Percentiles rank a stretch among this genome's conserved stretches.
phyloP scores from a whole-genome alignment of 2,797 vertebrate species.

The Epinephelus malabaricus region DNA sequence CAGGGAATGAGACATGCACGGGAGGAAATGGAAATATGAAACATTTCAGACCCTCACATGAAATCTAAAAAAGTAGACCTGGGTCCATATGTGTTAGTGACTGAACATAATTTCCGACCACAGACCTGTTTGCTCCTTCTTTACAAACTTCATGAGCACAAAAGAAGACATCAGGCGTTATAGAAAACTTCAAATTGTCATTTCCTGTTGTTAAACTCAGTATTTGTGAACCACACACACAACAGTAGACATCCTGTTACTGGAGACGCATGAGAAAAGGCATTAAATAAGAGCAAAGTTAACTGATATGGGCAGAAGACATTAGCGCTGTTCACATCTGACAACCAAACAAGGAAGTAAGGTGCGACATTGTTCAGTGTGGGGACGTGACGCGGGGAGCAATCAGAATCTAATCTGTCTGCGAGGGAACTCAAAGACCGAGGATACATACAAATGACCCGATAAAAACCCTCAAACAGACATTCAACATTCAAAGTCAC shows the following conservation, averaged over 20 bases:
- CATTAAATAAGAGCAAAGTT: constrained; percentile 40
- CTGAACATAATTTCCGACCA: constrained; percentile 17
- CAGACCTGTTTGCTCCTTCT: constrained; percentile 15
- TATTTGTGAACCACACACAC: background rate
- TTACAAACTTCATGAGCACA: constrained; percentile 7
- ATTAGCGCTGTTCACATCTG: constrained; percentile 28
- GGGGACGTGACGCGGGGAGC: constrained; percentile 18
- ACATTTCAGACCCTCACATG: constrained; percentile 51
- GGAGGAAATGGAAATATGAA: constrained; percentile 70
- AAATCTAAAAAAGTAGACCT: constrained; percentile 25
- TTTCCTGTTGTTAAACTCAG: constrained; percentile 23
- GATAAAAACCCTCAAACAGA: constrained; percentile 49
- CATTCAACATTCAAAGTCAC: constrained; percentile 59
- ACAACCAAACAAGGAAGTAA: constrained; percentile 60
- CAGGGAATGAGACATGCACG: constrained; percentile 35
- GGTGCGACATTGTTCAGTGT: constrained; percentile 41
- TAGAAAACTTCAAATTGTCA: background rate
- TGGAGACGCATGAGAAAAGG: constrained; percentile 63
- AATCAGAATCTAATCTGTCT: constrained; percentile 66
- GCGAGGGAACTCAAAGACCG: constrained; percentile 34
- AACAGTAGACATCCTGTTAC: constrained; percentile 35
- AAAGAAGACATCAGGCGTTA: background rate
- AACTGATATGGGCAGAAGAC: constrained; percentile 45
- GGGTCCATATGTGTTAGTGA: constrained; percentile 10
- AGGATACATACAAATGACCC: constrained; percentile 59